Base-by-base conservation (phyloP, 2,888 invertebrate genomes). In the Amblyjoppa proteus region DNA sequence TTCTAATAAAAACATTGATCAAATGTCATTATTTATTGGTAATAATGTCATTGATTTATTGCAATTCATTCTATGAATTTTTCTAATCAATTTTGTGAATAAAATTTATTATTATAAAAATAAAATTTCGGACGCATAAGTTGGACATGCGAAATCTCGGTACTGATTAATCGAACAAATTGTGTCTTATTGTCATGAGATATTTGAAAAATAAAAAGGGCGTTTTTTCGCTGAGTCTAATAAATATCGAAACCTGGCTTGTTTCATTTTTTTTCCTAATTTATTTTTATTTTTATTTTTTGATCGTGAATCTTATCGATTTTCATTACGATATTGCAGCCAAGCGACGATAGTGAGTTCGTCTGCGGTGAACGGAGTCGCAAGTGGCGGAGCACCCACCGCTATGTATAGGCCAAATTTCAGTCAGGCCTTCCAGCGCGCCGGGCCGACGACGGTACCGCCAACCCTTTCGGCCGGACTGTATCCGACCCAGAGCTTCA, bases 351-450 rank as follows among this genome's bases (percentile, higher is more conserved):
- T 96, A 79, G 96, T 96, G 38, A 95, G 95, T 91, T 94, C 94
- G 81, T 92, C 94, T 84, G 91, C 93, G 87, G 93, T 93, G 70
- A 94, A 94, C 88, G 94, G 94, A 64, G 93, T 93, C 53, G 93
- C 90, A 64, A 89, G 88, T 61, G 94, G 94, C 74, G 95, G 95
- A 76, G 96, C 96, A 61, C 95, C 96, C 16, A 95, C 95, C 84
- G 96, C 96, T 76, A 95, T 97, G 94, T 97, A 96, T 94, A 95
- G 97, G 94, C 96, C 96, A 68, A 96, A 96, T 89, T 97, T 97
- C 94, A 96, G 96, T 68, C 96, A 96, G 91, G 96, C 96, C 38
- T 97, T 97, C 91, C 96, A 97, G 83, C 95, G 96, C 73, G 95
- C 95, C 53, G 95, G 95, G 28, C 94, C 94, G 28, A 93, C 94